Conservation (phyloP, 35 echinoderm and acorn worm genomes). For the Chiridota heheva region DNA sequence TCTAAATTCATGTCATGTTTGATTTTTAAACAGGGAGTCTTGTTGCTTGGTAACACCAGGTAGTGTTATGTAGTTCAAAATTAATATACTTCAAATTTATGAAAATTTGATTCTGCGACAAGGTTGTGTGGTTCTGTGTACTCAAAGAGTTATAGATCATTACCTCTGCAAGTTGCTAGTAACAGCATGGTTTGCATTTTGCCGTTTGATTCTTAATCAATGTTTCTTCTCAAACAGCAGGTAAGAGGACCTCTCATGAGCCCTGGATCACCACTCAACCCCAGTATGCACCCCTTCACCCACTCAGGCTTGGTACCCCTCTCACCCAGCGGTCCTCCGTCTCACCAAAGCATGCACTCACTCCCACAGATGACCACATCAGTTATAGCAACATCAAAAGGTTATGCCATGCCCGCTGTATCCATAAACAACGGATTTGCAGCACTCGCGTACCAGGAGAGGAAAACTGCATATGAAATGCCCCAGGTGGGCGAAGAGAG, state of each 20-base stretch:
- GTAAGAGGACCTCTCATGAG: constrained; percentile 73
- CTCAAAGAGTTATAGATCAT: too few species aligned
- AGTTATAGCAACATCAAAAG: constrained; percentile 75
- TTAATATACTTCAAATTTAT: too few species aligned
- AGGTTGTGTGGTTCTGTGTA: too few species aligned
- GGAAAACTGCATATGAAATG: constrained; percentile 22
- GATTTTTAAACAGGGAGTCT: too few species aligned
- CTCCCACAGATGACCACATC: constrained; percentile 54
- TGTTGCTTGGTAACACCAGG: too few species aligned
- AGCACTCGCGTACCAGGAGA: neutral
- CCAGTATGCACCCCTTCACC: constrained; percentile 40
- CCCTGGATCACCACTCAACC: constrained; percentile 72
- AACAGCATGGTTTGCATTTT: too few species aligned
- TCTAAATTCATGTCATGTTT: too few species aligned
- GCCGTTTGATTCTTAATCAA: too few species aligned
- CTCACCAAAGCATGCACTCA: constrained; percentile 22
- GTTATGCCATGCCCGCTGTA: constrained; percentile 10
- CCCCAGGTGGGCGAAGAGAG: constrained; percentile 6
- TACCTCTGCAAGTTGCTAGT: too few species aligned
- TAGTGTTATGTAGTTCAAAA: too few species aligned
- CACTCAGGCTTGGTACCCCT: constrained; percentile 28
- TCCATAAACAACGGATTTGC: constrained; percentile 66
- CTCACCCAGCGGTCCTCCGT: constrained; percentile 23
- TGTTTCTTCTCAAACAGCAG: constrained; percentile 34
- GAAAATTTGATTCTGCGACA: too few species aligned